Base-by-base conservation (phyloP, 1,140 invertebrate species). In the Calliopsis andreniformis region DNA sequence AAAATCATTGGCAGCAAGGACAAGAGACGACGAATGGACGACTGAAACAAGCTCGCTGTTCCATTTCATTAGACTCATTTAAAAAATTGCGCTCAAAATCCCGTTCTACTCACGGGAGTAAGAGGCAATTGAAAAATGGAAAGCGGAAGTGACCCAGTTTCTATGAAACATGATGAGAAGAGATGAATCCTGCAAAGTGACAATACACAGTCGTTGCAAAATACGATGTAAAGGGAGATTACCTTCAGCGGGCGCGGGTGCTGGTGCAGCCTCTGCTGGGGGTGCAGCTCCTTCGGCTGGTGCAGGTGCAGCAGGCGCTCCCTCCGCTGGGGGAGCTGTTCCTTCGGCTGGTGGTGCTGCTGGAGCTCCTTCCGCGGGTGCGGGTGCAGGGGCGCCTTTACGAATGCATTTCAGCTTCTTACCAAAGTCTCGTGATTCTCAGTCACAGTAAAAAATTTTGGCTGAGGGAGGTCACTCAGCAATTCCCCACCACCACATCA, bases 261-360 rank as follows among this genome's bases (percentile, higher is more conserved):
- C 76, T 10, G 84, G 66, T 49, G 72, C 75, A 64, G 75, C 61
- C 83, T 80, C 87, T 72, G 80, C 80, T 35, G 82, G 77, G 43
- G 86, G 75, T 82, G 79, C 83, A n/a, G 82, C 88, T 10, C 87
- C 91, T 70, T 91, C 92, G 14, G 89, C 90, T 43, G 91, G 86
- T 12, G 84, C 86, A 18, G 87, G 77, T 59, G 89, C 84, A 45
- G 89, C 68, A 18, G 87, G 87, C 23, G 87, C 87, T 8, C 51
- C 87, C 78, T 87, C 90, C 16, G 85, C 87, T 39, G 88, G 83
- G 12, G 93, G 89, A 16, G 89, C 85, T 35, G 88, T 87, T 76
- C 87, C 90, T 35, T 90, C 82, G 28, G 90, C 82, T 68, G 91
- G 85, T 23, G 91, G 75, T 51, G 80, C 90, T 3, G 87, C 87